Conservation (phyloP, 1,140 invertebrate species). For the Eubasilissa regina region DNA sequence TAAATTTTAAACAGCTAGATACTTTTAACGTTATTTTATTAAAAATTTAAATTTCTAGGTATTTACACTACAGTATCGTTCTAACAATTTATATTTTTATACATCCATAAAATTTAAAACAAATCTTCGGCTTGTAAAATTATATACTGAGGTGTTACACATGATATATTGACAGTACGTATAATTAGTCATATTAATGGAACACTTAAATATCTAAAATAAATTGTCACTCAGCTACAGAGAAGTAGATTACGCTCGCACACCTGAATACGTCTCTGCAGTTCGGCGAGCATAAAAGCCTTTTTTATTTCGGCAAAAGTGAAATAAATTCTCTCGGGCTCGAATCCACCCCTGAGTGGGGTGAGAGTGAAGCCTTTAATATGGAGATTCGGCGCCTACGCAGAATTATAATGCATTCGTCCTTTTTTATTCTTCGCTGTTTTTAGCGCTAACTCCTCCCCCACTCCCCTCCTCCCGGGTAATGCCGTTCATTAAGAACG, state of each 20-base stretch:
- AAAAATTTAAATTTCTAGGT: no score
- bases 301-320: neutral
- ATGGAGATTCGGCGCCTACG: neutral
- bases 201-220: neutral
- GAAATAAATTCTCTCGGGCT: conserved; percentile 5
- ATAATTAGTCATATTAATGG: no score
- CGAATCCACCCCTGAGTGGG: neutral
- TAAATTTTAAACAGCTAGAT: no score
- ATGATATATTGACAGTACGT: no score
- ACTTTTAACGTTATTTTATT: no score
- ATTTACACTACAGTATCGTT: no score
- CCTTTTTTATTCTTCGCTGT: neutral
- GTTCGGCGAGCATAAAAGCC: conserved; percentile 4
- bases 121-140: no score
- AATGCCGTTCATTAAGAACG: no score
- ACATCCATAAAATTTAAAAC: no score
- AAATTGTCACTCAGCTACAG: neutral
- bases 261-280: neutral
- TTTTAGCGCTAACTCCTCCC: neutral
- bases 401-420: neutral
- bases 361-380: neutral
- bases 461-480: no score
- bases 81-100: no score
- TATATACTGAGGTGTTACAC: no score
- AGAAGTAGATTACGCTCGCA: neutral